Conservation (phyloP, 2,888 invertebrate species). For the Drosophila nr. fundita region DNA sequence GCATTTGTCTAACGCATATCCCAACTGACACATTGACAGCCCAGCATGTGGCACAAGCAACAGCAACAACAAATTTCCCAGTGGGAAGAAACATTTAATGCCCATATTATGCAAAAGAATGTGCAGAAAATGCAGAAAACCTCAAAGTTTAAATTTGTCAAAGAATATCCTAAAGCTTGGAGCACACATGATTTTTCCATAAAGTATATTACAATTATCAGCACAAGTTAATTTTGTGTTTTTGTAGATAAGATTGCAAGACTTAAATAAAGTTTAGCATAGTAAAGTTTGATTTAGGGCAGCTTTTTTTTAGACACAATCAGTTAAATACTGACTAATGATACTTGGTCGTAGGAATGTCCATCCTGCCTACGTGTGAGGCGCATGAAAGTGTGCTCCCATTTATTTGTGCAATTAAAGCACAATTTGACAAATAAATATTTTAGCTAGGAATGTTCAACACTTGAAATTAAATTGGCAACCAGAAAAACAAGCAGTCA, state of each 20-base stretch:
- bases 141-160: background rate
- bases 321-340: no score
- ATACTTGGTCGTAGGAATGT: no score
- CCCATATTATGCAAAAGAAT: constrained; percentile 8
- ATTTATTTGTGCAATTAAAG: background rate
- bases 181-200: background rate
- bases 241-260: background rate
- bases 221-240: constrained; percentile 3
- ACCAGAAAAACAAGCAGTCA: constrained; percentile 4
- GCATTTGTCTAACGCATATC: constrained; percentile 31
- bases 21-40: constrained; percentile 37
- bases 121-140: background rate
- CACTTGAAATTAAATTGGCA: constrained; percentile 9
- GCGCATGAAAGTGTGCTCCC: background rate
- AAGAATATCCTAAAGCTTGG: background rate
- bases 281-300: background rate
- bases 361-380: no score
- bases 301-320: background rate
- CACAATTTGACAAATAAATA: background rate
- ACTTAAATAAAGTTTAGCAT: background rate
- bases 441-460: background rate
- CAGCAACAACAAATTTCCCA: constrained; percentile 8
- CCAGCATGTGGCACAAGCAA: constrained; percentile 29
- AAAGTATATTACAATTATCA: background rate
- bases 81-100: background rate